Percentiles rank a stretch among this genome's conserved stretches.
Evolutionary conservation across 2,888 invertebrate species (phyloP).

Genomic region (Brachyopa scutellaris): DNA sequence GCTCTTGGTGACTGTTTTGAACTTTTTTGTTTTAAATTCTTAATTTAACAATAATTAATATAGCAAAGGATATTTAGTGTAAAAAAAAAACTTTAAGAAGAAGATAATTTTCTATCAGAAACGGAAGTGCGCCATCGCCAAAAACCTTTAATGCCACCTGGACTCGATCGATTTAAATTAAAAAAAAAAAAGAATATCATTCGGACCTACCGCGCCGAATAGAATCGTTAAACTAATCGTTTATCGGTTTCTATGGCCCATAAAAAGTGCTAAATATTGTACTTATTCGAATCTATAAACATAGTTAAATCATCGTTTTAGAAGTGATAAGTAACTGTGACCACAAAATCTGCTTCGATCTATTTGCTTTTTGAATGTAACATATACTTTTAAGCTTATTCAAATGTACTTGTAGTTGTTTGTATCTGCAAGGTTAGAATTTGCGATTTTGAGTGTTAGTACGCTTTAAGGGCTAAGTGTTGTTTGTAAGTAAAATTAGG

Average conservation of each 20-base stretch:
- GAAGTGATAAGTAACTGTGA: slow-evolving; percentile 31
- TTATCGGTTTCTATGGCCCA: not conserved
- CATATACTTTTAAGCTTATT: too few relatives aligned
- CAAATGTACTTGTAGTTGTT: not conserved
- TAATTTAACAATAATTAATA: too few relatives aligned
- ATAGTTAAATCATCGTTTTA: slow-evolving; percentile 16
- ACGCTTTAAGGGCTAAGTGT: not conserved
- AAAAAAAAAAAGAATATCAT: too few relatives aligned
- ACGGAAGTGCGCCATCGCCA: slow-evolving; percentile 29
- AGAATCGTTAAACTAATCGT: slow-evolving; percentile 27
- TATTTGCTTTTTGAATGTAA: slow-evolving; percentile 1
- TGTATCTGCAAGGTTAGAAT: slow-evolving; percentile 22
- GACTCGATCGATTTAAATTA: not conserved
- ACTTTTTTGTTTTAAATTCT: too few relatives aligned
- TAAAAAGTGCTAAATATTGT: slow-evolving; percentile 9
- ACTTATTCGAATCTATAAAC: not conserved
- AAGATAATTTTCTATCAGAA: too few relatives aligned
- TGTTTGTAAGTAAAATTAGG: too few relatives aligned
- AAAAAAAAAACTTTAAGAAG: too few relatives aligned
- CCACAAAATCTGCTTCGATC: slow-evolving; percentile 20
- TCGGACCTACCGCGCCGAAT: not conserved
- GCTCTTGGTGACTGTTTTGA: slow-evolving; percentile 17
- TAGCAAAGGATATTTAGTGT: too few relatives aligned
- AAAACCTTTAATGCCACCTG: slow-evolving; percentile 8
- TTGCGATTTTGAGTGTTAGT: slow-evolving; percentile 6